A percentile compares a stretch with the other conserved stretches of the same genome.
Conservation (phyloP, 1,140 invertebrate genomes). For the Drosophila watanabei region DNA sequence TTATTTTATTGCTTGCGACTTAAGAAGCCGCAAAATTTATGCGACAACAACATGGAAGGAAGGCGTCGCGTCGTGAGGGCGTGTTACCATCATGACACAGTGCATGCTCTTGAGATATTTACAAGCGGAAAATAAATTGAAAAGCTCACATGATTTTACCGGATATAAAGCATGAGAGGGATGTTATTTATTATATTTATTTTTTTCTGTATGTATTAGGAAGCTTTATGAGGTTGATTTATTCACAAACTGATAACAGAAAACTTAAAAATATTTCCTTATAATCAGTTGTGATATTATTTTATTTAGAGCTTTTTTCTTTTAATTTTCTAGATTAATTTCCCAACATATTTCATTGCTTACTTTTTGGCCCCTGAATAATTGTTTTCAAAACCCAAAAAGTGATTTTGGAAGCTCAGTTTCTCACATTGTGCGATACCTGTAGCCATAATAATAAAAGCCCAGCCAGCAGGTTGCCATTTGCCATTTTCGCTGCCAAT, state of each 20-base stretch:
- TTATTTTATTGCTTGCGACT: slow-evolving; percentile 84
- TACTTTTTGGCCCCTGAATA: not conserved
- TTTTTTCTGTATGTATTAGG: not conserved
- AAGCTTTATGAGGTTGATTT: not conserved
- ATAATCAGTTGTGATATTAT: no score
- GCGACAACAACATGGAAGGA: slow-evolving; percentile 74
- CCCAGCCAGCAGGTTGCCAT: slow-evolving; percentile 68
- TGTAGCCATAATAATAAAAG: slow-evolving; percentile 79
- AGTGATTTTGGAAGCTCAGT: no score
- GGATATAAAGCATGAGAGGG: not conserved
- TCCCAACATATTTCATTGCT: not conserved
- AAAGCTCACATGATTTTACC: not conserved
- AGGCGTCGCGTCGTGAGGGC: slow-evolving; percentile 15
- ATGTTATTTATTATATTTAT: not conserved
- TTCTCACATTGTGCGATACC: slow-evolving; percentile 1
- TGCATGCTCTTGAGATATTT: not conserved
- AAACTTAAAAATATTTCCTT: no score
- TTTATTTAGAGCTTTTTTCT: no score
- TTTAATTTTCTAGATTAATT: no score
- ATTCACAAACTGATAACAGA: not conserved
- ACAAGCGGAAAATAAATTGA: not conserved
- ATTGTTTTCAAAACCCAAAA: not conserved
- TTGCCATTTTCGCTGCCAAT: slow-evolving; percentile 70
- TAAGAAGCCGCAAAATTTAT: slow-evolving; percentile 84
- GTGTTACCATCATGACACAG: slow-evolving; percentile 10